Conservation (phyloP, 2,888 invertebrate species). For the Poecilobothrus nobilitatus region DNA sequence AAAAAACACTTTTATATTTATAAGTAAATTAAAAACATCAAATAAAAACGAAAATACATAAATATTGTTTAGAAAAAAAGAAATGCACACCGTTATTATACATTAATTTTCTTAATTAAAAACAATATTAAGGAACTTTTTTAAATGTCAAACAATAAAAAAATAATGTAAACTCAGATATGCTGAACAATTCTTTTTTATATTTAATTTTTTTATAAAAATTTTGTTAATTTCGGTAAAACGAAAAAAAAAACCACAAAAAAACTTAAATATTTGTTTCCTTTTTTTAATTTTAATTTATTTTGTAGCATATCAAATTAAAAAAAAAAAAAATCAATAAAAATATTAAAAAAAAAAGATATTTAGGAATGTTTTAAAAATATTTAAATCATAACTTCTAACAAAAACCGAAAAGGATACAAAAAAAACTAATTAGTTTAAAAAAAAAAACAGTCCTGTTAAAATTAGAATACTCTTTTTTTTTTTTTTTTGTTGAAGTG, state of each 20-base stretch:
- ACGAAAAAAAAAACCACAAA: background rate
- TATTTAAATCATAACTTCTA: no score
- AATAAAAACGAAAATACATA: background rate
- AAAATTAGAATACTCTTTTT: no score
- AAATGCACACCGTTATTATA: no score
- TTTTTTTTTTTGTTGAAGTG: no score
- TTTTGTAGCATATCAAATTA: background rate
- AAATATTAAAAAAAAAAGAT: background rate
- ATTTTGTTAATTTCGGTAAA: background rate
- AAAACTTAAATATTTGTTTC: background rate
- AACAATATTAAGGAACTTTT: background rate
- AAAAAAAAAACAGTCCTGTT: no score
- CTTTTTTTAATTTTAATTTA: conserved; percentile 1
- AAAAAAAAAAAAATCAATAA: background rate
- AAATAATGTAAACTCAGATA: background rate
- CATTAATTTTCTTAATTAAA: background rate
- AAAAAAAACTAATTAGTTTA: no score
- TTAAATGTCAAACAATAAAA: background rate
- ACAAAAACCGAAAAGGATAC: no score
- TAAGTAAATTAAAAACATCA: background rate
- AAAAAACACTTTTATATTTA: background rate
- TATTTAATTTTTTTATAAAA: background rate
- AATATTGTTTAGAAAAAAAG: no score
- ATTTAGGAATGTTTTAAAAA: no score
- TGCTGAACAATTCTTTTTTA: background rate